These are phyloP conservation scores for Uloborus diversus DNA, from an alignment of 1,140 invertebrate species.

Conservation along the genomic window DNA sequence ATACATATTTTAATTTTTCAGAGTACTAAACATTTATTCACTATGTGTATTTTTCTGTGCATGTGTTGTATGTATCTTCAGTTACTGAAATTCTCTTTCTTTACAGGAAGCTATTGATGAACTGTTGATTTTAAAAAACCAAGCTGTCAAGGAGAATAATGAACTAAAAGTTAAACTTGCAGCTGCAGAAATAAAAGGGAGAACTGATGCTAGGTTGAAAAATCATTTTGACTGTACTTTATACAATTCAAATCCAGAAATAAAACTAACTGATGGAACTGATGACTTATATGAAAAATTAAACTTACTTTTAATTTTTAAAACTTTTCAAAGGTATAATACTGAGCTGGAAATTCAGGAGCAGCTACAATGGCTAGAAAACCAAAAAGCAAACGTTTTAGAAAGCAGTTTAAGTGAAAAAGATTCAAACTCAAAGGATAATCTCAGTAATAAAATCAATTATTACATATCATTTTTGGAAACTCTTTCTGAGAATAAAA, in stretches of 20 bases:
- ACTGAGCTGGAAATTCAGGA: slow-evolving; percentile 3
- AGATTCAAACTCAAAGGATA: neutral
- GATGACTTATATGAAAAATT: neutral
- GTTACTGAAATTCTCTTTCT: no score
- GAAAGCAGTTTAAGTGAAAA: no score
- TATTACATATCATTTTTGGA: no score
- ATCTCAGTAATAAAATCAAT: no score
- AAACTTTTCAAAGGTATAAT: slow-evolving; percentile 3
- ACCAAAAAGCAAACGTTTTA: no score
- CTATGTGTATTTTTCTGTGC: neutral
- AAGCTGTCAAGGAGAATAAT: slow-evolving; percentile 58
- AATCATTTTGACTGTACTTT: no score
- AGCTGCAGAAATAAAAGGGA: neutral
- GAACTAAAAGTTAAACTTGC: slow-evolving; percentile 11
- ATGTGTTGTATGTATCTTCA: no score
- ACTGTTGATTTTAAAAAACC: slow-evolving; percentile 61
- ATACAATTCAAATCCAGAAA: neutral
- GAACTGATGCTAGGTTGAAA: neutral
- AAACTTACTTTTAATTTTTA: slow-evolving; percentile 5
- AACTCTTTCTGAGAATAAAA: no score
- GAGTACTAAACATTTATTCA: neutral
- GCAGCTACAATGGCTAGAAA: neutral
- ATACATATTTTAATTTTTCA: neutral
- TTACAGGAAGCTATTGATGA: slow-evolving; percentile 61
- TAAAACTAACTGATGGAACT: neutral